Conservation (phyloP, 2,888 invertebrate genomes). For the Odontocerum albicorne region DNA sequence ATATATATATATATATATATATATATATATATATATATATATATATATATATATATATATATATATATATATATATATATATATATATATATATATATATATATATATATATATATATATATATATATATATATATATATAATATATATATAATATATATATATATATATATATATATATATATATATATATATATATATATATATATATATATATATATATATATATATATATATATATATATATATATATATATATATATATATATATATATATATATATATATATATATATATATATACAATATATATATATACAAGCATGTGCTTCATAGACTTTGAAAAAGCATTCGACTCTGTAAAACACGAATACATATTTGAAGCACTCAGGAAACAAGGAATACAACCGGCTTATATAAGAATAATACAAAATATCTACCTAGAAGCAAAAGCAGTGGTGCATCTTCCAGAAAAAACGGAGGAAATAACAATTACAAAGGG, state of each 20-base stretch:
- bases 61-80: neutral
- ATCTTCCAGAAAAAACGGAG: too few relatives aligned
- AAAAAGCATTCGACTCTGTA: too few relatives aligned
- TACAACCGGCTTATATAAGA: too few relatives aligned
- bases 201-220: neutral
- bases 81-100: neutral
- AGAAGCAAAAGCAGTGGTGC: too few relatives aligned
- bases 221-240: neutral
- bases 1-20: neutral
- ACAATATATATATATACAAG: too few relatives aligned
- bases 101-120: neutral
- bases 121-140: neutral
- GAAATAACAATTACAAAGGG: too few relatives aligned
- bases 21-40: neutral
- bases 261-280: neutral
- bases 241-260: neutral
- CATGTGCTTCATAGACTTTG: too few relatives aligned
- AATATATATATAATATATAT: too few relatives aligned
- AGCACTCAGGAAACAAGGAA: too few relatives aligned
- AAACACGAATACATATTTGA: too few relatives aligned
- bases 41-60: neutral
- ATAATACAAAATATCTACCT: too few relatives aligned
- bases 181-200: neutral
- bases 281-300: neutral
- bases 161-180: neutral